Conservation (phyloP, 2,888 invertebrate species). For the Synergus laeviventris region DNA sequence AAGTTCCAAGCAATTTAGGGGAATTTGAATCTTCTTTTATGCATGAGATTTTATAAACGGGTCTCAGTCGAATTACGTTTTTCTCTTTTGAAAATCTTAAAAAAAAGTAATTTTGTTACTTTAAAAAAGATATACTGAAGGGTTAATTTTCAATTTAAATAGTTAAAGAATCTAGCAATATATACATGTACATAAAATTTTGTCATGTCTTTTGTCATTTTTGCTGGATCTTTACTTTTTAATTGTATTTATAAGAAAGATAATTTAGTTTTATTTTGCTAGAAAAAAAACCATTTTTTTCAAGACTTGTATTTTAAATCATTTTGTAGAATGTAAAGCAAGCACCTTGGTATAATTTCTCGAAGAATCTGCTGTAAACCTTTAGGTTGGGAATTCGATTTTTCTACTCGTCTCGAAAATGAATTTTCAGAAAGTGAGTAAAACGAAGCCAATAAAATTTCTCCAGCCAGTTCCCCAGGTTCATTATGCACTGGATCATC, state of each 20-base stretch:
- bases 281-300: too few relatives aligned
- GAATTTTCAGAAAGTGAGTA: conserved; percentile 52
- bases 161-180: too few relatives aligned
- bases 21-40: neutral
- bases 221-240: too few relatives aligned
- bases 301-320: too few relatives aligned
- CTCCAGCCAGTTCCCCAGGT: conserved; percentile 67
- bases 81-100: conserved; percentile 25
- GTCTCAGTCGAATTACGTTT: conserved; percentile 17
- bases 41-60: neutral
- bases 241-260: too few relatives aligned
- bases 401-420: neutral
- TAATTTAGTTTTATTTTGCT: too few relatives aligned
- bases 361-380: conserved; percentile 17
- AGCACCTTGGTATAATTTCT: conserved; percentile 30
- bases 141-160: too few relatives aligned
- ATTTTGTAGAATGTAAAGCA: neutral
- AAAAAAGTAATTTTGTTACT: neutral
- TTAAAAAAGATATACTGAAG: neutral
- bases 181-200: too few relatives aligned
- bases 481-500: conserved; percentile 67
- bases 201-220: too few relatives aligned
- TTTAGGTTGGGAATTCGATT: conserved; percentile 10
- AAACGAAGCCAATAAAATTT: conserved; percentile 64
- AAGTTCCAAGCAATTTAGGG: neutral